A percentile compares a stretch with the other conserved stretches of the same genome.
phyloP scores from a whole-genome alignment of 2,113 vertebrate species.

The Dissostichus mawsoni region DNA sequence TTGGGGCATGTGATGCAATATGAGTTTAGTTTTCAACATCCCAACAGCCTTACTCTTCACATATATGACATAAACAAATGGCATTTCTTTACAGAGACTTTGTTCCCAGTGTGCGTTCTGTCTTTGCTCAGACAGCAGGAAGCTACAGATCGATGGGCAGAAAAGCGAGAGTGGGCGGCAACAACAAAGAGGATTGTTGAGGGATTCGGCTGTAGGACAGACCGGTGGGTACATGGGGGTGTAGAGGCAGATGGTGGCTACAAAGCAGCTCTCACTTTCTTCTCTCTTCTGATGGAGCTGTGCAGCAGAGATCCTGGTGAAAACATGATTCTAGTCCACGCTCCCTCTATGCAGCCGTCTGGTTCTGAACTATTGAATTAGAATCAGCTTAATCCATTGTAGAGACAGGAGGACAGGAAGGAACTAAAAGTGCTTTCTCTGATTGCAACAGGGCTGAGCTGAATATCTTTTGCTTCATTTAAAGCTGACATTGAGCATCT shows the following conservation, averaged over 20 bases:
- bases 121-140: background rate
- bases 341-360: background rate
- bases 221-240: constrained; percentile 8
- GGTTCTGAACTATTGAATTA: background rate
- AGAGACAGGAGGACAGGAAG: background rate
- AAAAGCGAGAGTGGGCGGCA: constrained; percentile 20
- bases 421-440: background rate
- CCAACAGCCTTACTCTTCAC: background rate
- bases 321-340: background rate
- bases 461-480: too few species aligned
- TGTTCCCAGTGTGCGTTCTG: constrained; percentile 9
- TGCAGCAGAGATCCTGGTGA: constrained; percentile 1
- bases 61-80: background rate
- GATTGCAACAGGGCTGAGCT: background rate
- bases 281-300: background rate
- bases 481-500: too few species aligned
- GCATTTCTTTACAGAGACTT: background rate
- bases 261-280: background rate
- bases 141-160: constrained; percentile 1
- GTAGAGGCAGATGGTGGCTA: constrained; percentile 29
- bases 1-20: too few species aligned
- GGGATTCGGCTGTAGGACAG: constrained; percentile 30
- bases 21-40: constrained; percentile 1
- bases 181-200: constrained; percentile 24
- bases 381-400: background rate